These are phyloP conservation scores for Lepus oiostolus DNA, from an alignment of 2,797 vertebrate species.

Conservation along the genomic window DNA sequence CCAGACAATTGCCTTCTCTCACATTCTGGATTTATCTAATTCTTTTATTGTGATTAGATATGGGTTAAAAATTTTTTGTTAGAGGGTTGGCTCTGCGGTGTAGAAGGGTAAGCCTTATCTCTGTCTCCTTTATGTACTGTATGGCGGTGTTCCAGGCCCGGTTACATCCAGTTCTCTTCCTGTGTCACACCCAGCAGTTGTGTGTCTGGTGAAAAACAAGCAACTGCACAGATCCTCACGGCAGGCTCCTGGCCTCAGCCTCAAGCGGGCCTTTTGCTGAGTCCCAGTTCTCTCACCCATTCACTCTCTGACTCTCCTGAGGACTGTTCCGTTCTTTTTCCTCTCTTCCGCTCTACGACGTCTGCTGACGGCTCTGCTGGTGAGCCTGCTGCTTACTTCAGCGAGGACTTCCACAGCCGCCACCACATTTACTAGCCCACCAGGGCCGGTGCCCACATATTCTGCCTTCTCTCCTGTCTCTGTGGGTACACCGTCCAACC, in stretches of 20 bases:
- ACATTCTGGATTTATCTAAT: constrained; percentile 14
- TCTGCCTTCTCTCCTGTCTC: neutral
- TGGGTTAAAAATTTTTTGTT: neutral
- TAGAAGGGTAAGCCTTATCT: neutral
- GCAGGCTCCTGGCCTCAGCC: neutral
- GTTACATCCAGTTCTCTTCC: neutral
- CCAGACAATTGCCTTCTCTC: neutral
- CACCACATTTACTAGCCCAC: neutral
- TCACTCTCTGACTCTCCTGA: neutral
- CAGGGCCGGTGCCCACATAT: neutral
- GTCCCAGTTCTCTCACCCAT: neutral
- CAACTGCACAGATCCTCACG: neutral
- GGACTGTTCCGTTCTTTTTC: neutral
- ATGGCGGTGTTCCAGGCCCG: neutral
- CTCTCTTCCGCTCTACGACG: neutral
- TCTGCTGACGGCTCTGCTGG: neutral
- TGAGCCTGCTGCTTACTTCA: neutral
- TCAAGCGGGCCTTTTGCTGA: neutral
- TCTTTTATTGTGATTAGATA: constrained; percentile 30
- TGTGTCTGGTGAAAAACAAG: neutral
- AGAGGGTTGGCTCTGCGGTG: no score
- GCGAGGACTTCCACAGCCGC: neutral
- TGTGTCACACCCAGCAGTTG: neutral
- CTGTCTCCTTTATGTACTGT: neutral
- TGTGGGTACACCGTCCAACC: neutral